Percentiles rank a stretch among this genome's conserved stretches.
These are phyloP conservation scores for Ips nitidus DNA, from an alignment of 1,140 invertebrate genomes.

Conservation along the genomic window DNA sequence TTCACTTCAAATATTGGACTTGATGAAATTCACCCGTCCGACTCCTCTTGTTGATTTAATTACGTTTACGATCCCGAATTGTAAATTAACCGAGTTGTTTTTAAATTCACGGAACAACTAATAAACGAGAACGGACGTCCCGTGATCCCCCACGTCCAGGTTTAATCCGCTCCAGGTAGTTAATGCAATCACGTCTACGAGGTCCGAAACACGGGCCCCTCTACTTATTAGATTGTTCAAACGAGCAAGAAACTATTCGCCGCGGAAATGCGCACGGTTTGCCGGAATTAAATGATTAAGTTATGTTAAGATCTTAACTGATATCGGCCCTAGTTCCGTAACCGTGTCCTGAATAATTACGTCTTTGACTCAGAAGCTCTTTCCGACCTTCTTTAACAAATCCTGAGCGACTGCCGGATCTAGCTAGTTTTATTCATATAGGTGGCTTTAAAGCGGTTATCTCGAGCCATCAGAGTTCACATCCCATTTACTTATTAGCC, in stretches of 20 bases:
- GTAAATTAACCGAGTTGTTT: too few relatives aligned
- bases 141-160: conserved; percentile 22
- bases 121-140: not conserved
- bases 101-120: not conserved
- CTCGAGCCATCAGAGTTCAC: conserved; percentile 7
- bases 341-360: not conserved
- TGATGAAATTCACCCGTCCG: too few relatives aligned
- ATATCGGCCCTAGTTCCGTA: not conserved
- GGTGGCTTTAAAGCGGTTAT: conserved; percentile 5
- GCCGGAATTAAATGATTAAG: conserved; percentile 11
- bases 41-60: too few relatives aligned
- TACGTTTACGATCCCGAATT: too few relatives aligned
- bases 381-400: not conserved
- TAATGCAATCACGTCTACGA: conserved; percentile 31
- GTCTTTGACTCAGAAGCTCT: not conserved
- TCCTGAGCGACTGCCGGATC: not conserved
- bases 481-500: conserved; percentile 4
- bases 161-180: conserved; percentile 31
- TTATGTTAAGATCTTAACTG: conserved; percentile 9
- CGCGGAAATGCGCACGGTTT: conserved; percentile 7
- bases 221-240: conserved; percentile 28
- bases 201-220: conserved; percentile 21
- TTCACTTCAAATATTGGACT: too few relatives aligned
- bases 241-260: conserved; percentile 21
- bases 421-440: not conserved